Base-by-base conservation (phyloP, 2,113 vertebrate species). In the Canis aureus region DNA sequence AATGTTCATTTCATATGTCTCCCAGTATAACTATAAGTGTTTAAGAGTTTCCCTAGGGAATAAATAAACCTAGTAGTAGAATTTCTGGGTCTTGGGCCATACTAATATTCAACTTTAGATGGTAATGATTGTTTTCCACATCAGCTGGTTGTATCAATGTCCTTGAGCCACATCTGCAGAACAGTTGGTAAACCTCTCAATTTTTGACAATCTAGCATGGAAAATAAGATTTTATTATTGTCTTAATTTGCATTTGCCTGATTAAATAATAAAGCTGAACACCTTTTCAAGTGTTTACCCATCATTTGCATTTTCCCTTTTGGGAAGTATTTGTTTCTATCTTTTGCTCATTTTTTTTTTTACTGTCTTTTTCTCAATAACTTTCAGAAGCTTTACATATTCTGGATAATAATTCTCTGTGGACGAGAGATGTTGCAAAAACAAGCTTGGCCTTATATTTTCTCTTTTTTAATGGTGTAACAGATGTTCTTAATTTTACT, bases 281-380 rank as follows among this genome's bases (percentile, higher is more conserved):
- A 78, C 67, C 32, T 83, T 94, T 96, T 82, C 57, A 90, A 59
- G 29, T 87, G 49, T 92, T 91, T 88, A 49, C 11, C 53, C 8
- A 67, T 59, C 59, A n/a, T 87, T 60, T 88, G 16, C 38, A 8
- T 71, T 43, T 84, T 92, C 43, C 89, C 23, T 83, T 69, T 29
- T 79, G 57, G 53, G 59, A 96, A 91, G 62, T 89, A 92, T 67
- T 60, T 91, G 10, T 78, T 83, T 88, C 55, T 73, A 62, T 55
- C 17, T 67, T 82, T 74, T 73, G 27, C 10, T 79, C 25, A 9
- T 60, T 67, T 82, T 85, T 67, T 82, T 43, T 78, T 38, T 79
- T 53, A 85, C 71, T 74, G 11, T 82, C 43, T 96, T 79, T 91
- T 94, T 78, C 82, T 92, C 66, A 76, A 1, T 88, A 51, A 88